phyloP scores from a whole-genome alignment of 2,888 invertebrate genomes.

The Cheilosia soror region DNA sequence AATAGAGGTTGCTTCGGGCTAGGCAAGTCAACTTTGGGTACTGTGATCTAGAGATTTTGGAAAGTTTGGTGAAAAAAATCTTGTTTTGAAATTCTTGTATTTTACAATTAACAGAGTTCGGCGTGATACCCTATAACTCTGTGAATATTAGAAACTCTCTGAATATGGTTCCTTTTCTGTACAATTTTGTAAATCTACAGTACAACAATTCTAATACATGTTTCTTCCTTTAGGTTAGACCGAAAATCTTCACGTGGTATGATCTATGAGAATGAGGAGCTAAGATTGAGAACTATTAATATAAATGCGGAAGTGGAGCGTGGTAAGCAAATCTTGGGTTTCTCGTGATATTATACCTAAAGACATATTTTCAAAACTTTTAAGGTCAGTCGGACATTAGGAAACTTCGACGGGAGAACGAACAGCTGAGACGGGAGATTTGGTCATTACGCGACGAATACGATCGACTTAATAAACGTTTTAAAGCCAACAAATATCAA shows the following conservation, averaged over 20 bases:
- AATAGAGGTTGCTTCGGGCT: no score
- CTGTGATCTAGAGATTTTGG: no score
- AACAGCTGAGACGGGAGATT: constrained; percentile 93
- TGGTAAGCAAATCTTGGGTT: constrained; percentile 85
- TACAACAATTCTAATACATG: not conserved
- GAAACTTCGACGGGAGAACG: constrained; percentile 94
- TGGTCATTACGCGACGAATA: constrained; percentile 95
- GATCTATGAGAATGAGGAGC: constrained; percentile 97
- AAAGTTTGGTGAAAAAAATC: no score
- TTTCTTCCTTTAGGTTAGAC: constrained; percentile 87
- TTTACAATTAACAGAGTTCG: no score
- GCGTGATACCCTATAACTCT: no score
- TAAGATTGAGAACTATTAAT: constrained; percentile 94
- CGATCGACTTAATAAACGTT: constrained; percentile 92
- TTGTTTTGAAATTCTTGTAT: no score
- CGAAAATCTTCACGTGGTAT: constrained; percentile 95
- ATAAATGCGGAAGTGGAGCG: constrained; percentile 96
- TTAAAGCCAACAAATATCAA: constrained; percentile 85
- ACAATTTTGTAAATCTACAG: not conserved
- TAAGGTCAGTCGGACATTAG: constrained; percentile 95
- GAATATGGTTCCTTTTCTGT: not conserved
- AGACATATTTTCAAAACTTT: not conserved
- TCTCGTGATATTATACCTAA: not conserved
- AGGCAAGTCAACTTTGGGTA: no score
- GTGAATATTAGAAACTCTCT: no score